Conservation (phyloP, 53 echinoderm and acorn worm species). For the Mesocentrotus franciscanus region DNA sequence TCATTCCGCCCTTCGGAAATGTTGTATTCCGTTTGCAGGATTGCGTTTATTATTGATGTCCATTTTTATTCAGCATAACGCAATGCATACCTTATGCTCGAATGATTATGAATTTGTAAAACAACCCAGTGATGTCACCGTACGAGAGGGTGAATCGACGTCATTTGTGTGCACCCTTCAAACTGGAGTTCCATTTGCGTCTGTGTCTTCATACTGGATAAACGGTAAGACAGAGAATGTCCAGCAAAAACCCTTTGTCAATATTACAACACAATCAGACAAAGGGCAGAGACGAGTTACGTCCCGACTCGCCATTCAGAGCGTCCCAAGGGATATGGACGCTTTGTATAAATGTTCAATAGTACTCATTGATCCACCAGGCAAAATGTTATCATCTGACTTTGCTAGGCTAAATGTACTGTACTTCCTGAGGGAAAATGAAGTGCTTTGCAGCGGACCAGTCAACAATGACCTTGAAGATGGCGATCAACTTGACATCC, state of each 20-base stretch:
- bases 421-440: constrained; percentile 12
- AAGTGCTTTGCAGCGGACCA: neutral
- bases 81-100: neutral
- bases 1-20: neutral
- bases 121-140: neutral
- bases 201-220: neutral
- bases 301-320: neutral
- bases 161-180: neutral
- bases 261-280: neutral
- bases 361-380: neutral
- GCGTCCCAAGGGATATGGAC: neutral
- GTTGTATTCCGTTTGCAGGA: neutral
- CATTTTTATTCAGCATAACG: neutral
- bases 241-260: neutral
- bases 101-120: neutral
- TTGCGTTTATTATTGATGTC: neutral
- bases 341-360: constrained; percentile 5
- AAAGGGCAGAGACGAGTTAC: neutral
- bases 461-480: neutral
- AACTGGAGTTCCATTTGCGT: neutral
- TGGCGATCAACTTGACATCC: neutral
- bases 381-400: neutral
- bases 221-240: constrained; percentile 32
- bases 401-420: neutral
- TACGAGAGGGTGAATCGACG: constrained; percentile 16